Evolutionary conservation across 2,888 invertebrate species (phyloP).

Genomic region (Ligdia adustata): DNA sequence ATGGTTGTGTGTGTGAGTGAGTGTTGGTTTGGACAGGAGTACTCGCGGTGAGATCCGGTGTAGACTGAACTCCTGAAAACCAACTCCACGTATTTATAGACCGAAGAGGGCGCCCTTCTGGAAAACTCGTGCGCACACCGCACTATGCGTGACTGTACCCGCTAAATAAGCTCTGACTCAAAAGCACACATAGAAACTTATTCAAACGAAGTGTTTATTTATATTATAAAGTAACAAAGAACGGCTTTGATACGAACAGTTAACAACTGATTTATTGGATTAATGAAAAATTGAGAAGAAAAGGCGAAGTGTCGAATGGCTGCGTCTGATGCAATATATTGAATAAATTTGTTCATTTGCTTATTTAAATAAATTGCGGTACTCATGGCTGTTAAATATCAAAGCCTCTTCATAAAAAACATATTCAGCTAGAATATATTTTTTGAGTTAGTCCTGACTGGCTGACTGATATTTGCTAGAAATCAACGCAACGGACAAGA

Average conservation of each 20-base stretch:
- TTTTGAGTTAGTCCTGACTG: too few relatives aligned
- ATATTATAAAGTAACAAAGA: conserved; percentile 4
- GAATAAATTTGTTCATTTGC: too few relatives aligned
- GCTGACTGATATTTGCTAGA: too few relatives aligned
- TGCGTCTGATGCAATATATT: too few relatives aligned
- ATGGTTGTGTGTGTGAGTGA: conserved; percentile 79
- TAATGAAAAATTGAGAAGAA: too few relatives aligned
- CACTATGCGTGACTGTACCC: conserved; percentile 31
- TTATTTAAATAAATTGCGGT: too few relatives aligned
- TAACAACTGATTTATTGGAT: conserved; percentile 8
- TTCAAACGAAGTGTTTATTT: conserved; percentile 29
- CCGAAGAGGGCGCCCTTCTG: conserved; percentile 75
- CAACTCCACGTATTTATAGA: conserved; percentile 77
- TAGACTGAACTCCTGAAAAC: conserved; percentile 80
- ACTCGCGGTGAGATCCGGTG: conserved; percentile 64
- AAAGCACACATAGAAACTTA: conserved; percentile 24
- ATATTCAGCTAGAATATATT: too few relatives aligned
- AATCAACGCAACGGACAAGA: too few relatives aligned
- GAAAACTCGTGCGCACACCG: conserved; percentile 67
- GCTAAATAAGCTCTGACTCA: conserved; percentile 34
- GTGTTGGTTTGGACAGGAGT: conserved; percentile 55
- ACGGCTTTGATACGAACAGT: conserved; percentile 13
- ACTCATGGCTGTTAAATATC: too few relatives aligned
- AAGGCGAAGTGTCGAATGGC: too few relatives aligned
- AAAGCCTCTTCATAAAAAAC: too few relatives aligned